phyloP scores from a whole-genome alignment of 2,113 vertebrate species.

The Lophius piscatorius region DNA sequence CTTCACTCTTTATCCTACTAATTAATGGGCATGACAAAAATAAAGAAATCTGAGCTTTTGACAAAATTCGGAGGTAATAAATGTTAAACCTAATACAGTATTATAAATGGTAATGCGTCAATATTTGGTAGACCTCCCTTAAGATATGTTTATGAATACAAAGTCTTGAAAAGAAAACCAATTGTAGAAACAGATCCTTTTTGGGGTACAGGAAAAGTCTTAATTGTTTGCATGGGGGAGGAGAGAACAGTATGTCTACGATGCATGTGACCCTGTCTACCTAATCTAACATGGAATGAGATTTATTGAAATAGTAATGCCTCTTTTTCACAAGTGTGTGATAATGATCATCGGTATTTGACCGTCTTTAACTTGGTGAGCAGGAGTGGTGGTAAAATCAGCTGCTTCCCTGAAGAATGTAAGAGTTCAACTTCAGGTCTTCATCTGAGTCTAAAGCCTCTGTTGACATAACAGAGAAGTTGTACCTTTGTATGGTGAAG shows the following conservation, averaged over 20 bases:
- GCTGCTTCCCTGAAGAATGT: constrained; percentile 6
- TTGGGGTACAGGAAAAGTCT: too few relatives aligned
- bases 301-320: too few relatives aligned
- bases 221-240: too few relatives aligned
- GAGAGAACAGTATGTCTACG: too few relatives aligned
- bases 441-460: constrained; percentile 37
- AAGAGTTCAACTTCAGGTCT: constrained; percentile 58
- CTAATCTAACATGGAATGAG: too few relatives aligned
- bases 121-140: too few relatives aligned
- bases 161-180: too few relatives aligned
- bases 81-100: background rate
- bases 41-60: constrained; percentile 2
- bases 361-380: constrained; percentile 4
- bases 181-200: too few relatives aligned
- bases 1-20: constrained; percentile 5
- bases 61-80: background rate
- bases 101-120: constrained; percentile 13
- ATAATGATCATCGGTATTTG: too few relatives aligned
- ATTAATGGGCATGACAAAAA: background rate
- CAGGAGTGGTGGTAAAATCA: background rate
- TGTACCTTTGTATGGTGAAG: constrained; percentile 26
- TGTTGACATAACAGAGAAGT: constrained; percentile 67
- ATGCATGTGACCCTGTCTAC: too few relatives aligned
- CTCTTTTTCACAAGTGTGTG: too few relatives aligned
- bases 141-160: too few relatives aligned